These are phyloP conservation scores for Sipha flava DNA, from an alignment of 1,140 invertebrate genomes.

Conservation along the genomic window DNA sequence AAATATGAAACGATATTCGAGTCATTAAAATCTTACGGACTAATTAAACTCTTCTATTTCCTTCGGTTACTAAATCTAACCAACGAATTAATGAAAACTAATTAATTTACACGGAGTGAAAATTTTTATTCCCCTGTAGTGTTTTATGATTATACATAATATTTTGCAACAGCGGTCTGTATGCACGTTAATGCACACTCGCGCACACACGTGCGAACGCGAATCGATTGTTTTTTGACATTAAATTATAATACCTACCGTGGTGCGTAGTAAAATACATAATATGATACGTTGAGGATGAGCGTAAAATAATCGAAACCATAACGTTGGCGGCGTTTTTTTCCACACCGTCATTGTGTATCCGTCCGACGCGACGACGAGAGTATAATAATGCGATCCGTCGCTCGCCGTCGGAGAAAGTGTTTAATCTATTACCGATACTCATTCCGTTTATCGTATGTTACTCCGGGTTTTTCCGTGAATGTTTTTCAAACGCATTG, in stretches of 20 bases:
- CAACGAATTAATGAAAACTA: too few species aligned
- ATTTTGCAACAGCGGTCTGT: too few species aligned
- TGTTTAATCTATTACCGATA: background rate
- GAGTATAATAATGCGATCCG: background rate
- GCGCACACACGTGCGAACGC: too few species aligned
- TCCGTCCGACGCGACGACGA: too few species aligned
- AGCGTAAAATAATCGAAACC: background rate
- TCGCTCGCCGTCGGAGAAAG: background rate
- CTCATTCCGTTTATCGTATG: too few species aligned
- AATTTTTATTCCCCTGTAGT: too few species aligned
- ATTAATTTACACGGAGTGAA: too few species aligned
- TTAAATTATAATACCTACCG: background rate
- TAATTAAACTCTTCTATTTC: background rate
- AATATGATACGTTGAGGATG: background rate
- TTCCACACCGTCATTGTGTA: background rate
- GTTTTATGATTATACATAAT: too few species aligned
- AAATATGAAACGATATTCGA: background rate
- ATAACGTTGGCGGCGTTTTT: background rate
- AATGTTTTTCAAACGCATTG: too few species aligned
- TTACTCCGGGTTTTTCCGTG: too few species aligned
- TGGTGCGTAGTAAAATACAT: too few species aligned
- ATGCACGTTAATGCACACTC: too few species aligned
- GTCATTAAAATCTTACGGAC: background rate
- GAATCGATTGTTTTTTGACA: background rate
- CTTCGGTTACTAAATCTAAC: background rate